phyloP scores from a whole-genome alignment of 1,140 invertebrate genomes.

The Bombus soroeensis region DNA sequence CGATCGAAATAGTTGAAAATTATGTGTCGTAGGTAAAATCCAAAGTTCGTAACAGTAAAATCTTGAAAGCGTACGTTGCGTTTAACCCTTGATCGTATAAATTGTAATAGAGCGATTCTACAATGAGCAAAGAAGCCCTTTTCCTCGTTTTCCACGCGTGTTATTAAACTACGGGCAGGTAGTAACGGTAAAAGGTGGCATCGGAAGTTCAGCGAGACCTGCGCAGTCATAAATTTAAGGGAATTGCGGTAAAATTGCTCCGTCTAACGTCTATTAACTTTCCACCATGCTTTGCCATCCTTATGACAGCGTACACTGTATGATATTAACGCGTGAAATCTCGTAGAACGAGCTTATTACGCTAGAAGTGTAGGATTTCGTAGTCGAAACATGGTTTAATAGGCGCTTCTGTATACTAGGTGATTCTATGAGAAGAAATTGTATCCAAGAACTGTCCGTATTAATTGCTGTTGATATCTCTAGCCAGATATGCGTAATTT shows the following conservation, averaged over 20 bases:
- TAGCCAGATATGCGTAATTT: too few species aligned
- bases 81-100: too few species aligned
- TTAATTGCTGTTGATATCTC: too few species aligned
- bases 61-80: too few species aligned
- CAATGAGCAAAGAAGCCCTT: background rate
- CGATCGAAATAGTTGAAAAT: too few species aligned
- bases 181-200: constrained; percentile 45
- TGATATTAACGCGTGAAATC: background rate
- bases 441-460: too few species aligned
- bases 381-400: too few species aligned
- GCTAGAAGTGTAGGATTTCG: too few species aligned
- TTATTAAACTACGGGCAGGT: constrained; percentile 34
- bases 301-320: background rate
- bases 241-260: constrained; percentile 27
- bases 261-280: background rate
- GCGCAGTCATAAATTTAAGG: constrained; percentile 18
- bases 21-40: too few species aligned
- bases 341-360: background rate
- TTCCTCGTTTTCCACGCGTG: background rate
- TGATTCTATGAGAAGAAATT: too few species aligned
- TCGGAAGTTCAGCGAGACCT: background rate
- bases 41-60: too few species aligned
- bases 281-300: background rate
- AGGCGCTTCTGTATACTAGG: too few species aligned
- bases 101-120: background rate